phyloP scores from a whole-genome alignment of 2,888 invertebrate species.

The Sicus ferrugineus region DNA sequence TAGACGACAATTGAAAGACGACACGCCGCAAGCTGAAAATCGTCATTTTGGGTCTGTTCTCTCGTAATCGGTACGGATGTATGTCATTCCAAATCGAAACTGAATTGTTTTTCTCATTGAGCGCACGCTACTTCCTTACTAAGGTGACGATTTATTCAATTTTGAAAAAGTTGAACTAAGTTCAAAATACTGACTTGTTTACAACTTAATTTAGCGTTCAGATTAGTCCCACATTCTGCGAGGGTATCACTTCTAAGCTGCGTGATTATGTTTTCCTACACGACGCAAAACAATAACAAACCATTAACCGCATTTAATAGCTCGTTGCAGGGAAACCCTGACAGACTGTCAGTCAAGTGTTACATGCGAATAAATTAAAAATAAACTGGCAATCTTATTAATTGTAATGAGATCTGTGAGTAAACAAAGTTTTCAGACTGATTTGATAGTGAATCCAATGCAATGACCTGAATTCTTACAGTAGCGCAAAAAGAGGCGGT shows the following conservation, averaged over 20 bases:
- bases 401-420: neutral
- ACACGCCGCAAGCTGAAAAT: no score
- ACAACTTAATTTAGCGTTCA: neutral
- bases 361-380: conserved; percentile 8
- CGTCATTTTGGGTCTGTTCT: no score
- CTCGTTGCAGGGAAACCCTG: conserved; percentile 33
- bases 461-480: conserved; percentile 29
- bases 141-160: no score
- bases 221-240: neutral
- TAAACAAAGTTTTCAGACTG: conserved; percentile 29
- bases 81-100: no score
- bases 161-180: neutral
- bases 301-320: conserved; percentile 27
- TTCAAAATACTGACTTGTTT: conserved; percentile 5
- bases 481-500: neutral
- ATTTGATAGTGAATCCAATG: conserved; percentile 29
- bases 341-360: conserved; percentile 20
- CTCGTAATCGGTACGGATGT: no score
- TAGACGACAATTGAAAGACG: no score
- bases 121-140: no score
- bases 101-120: no score
- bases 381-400: conserved; percentile 1
- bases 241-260: conserved; percentile 26
- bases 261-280: conserved; percentile 37
- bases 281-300: conserved; percentile 32